A percentile compares a stretch with the other conserved stretches of the same genome.
phyloP scores from a whole-genome alignment of 2,888 invertebrate genomes.

The Podabrus alpinus region DNA sequence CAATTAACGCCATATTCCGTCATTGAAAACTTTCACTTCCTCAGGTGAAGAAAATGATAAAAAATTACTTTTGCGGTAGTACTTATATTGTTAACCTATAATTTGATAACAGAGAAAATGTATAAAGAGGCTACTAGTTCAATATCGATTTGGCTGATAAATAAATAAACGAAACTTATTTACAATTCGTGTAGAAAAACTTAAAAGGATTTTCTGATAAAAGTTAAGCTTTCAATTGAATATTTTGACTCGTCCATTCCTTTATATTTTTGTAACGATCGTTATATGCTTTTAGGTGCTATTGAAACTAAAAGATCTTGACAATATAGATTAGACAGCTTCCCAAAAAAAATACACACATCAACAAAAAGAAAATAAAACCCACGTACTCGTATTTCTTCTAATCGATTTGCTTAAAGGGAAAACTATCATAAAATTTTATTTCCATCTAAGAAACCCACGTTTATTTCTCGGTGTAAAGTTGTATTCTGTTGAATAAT shows the following conservation, averaged over 20 bases:
- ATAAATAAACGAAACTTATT: background rate
- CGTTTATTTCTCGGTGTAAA: background rate
- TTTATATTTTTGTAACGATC: background rate
- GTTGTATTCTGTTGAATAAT: background rate
- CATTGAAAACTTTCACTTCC: background rate
- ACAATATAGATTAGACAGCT: background rate
- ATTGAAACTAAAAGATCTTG: background rate
- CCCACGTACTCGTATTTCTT: background rate
- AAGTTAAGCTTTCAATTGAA: background rate
- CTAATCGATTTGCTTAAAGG: background rate
- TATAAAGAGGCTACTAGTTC: background rate
- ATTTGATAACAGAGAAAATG: background rate
- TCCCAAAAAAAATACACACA: background rate
- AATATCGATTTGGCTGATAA: background rate
- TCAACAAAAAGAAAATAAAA: background rate
- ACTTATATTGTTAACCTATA: too few species aligned
- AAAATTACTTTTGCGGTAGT: background rate
- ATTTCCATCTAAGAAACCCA: background rate
- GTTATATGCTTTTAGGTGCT: background rate
- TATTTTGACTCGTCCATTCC: background rate
- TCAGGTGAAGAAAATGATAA: background rate
- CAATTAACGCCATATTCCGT: background rate
- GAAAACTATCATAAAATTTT: background rate
- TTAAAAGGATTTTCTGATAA: background rate
- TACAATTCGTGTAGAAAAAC: background rate